Evolutionary conservation across 2,797 vertebrate species (phyloP).

Genomic region (Anomalospiza imberbis): DNA sequence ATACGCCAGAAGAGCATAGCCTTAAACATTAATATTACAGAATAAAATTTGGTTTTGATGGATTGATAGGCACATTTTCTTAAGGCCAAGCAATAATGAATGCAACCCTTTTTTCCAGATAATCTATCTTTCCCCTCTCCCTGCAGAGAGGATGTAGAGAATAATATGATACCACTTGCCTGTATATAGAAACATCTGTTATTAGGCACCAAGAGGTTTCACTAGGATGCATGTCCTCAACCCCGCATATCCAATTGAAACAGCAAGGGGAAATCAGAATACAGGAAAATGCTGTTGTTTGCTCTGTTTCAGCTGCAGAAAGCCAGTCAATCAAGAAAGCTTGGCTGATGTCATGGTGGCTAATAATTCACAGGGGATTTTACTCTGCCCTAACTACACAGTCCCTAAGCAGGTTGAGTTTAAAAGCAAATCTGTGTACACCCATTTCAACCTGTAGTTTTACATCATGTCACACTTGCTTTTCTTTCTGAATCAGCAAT

Average conservation of each 20-base stretch:
- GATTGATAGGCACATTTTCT: slow-evolving; percentile 74
- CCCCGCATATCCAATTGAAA: background rate
- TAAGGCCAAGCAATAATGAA: slow-evolving; percentile 72
- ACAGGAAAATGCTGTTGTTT: slow-evolving; percentile 18
- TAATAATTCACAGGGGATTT: slow-evolving; percentile 48
- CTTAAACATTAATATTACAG: slow-evolving; percentile 78
- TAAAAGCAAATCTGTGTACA: slow-evolving; percentile 44
- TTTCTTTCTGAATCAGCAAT: slow-evolving; percentile 40
- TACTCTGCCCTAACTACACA: background rate
- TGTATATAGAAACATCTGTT: slow-evolving; percentile 56
- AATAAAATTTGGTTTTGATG: slow-evolving; percentile 77
- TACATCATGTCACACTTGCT: slow-evolving; percentile 35
- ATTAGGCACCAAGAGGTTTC: slow-evolving; percentile 45
- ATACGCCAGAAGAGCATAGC: slow-evolving; percentile 72
- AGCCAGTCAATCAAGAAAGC: slow-evolving; percentile 43
- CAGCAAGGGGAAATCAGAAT: slow-evolving; percentile 32
- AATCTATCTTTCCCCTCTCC: slow-evolving; percentile 25
- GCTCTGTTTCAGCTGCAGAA: slow-evolving; percentile 2
- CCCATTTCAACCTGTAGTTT: slow-evolving; percentile 2
- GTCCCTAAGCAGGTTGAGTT: background rate
- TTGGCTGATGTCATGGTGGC: background rate
- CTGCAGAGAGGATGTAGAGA: slow-evolving; percentile 7
- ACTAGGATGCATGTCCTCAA: background rate
- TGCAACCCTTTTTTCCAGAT: slow-evolving; percentile 53
- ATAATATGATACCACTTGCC: slow-evolving; percentile 45